phyloP scores from a whole-genome alignment of 1,140 invertebrate genomes.

The Drosophila lacertosa region DNA sequence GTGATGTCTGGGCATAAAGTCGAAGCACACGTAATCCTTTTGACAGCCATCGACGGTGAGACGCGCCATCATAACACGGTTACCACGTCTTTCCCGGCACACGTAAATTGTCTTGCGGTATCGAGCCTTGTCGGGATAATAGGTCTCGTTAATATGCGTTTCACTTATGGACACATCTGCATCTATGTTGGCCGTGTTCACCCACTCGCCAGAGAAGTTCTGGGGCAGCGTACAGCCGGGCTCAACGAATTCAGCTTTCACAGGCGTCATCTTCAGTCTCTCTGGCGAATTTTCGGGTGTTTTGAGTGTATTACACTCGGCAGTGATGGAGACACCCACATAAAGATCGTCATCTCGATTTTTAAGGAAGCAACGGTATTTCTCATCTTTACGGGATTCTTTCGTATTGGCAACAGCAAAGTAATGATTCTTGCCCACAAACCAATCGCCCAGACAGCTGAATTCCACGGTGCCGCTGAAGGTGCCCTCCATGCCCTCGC shows the following conservation, averaged over 20 bases:
- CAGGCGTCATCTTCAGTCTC: constrained; percentile 93
- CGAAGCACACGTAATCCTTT: constrained; percentile 98
- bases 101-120: constrained; percentile 96
- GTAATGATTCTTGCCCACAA: constrained; percentile 97
- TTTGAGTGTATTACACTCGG: constrained; percentile 95
- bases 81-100: constrained; percentile 95
- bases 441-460: constrained; percentile 97
- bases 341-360: constrained; percentile 97
- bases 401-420: constrained; percentile 97
- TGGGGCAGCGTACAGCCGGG: constrained; percentile 95
- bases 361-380: constrained; percentile 96
- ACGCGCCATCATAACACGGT: constrained; percentile 96
- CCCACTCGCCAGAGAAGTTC: constrained; percentile 97
- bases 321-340: constrained; percentile 95
- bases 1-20: constrained; percentile 97
- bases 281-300: constrained; percentile 97
- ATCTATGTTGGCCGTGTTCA: constrained; percentile 98
- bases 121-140: constrained; percentile 94
- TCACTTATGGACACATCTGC: constrained; percentile 97
- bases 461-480: constrained; percentile 96
- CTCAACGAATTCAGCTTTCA: constrained; percentile 92
- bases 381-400: constrained; percentile 96
- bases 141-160: constrained; percentile 97
- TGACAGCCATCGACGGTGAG: constrained; percentile 98
- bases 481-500: constrained; percentile 91